Conservation (phyloP, 2,113 vertebrate genomes). For the Myrmophylax atrothorax region DNA sequence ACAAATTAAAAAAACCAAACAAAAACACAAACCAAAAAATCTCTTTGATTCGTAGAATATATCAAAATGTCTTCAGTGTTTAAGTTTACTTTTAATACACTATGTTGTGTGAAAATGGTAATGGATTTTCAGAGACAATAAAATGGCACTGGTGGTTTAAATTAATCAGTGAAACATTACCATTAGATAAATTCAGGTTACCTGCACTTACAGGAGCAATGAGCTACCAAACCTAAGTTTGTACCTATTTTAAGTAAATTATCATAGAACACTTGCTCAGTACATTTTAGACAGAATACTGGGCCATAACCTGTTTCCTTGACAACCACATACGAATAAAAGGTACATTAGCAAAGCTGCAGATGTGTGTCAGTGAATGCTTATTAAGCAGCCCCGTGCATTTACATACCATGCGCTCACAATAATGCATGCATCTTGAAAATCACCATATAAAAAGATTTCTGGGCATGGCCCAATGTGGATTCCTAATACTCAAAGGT, state of each 20-base stretch:
- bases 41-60: background rate
- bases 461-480: background rate
- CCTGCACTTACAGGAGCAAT: background rate
- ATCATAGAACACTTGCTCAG: slow-evolving; percentile 40
- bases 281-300: slow-evolving; percentile 78
- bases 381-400: slow-evolving; percentile 55
- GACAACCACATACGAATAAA: slow-evolving; percentile 86
- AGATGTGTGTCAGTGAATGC: slow-evolving; percentile 64
- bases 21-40: background rate
- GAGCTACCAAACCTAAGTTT: background rate
- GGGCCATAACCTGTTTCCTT: slow-evolving; percentile 85
- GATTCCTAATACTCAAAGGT: slow-evolving; percentile 12
- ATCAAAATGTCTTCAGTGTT: background rate
- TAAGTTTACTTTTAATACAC: background rate
- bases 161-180: background rate
- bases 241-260: slow-evolving; percentile 19
- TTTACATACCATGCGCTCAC: slow-evolving; percentile 57
- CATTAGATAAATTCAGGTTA: background rate
- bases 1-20: background rate
- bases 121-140: background rate
- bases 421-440: slow-evolving; percentile 45
- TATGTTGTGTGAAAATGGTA: background rate
- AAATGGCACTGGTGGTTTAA: background rate
- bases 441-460: slow-evolving; percentile 59
- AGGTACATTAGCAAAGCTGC: slow-evolving; percentile 66